Conservation (phyloP, 2,888 invertebrate genomes). For the Aphidoletes aphidimyza region DNA sequence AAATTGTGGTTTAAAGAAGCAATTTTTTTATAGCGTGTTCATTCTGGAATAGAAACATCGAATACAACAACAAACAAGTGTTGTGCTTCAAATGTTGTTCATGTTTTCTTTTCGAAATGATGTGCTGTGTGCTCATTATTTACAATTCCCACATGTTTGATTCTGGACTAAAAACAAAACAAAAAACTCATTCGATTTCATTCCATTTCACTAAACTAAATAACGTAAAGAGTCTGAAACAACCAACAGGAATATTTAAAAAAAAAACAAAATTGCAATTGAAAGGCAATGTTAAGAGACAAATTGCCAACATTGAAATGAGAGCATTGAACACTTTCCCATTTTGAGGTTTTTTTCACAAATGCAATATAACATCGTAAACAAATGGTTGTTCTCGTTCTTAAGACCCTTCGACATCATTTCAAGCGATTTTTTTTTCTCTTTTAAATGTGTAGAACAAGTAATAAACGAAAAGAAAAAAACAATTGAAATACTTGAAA, state of each 20-base stretch:
- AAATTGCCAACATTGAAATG: not conserved
- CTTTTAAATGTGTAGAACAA: not conserved
- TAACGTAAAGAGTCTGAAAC: no score
- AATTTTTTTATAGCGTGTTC: not conserved
- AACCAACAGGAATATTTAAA: no score
- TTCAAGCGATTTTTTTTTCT: not conserved
- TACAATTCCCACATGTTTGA: slow-evolving; percentile 27
- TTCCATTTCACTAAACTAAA: no score
- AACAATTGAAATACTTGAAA: slow-evolving; percentile 6
- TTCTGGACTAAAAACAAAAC: not conserved
- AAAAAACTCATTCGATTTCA: no score
- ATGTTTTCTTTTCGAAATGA: no score
- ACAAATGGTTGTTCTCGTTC: not conserved
- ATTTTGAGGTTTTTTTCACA: no score
- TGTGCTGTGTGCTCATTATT: no score
- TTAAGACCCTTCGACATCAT: not conserved
- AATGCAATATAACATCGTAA: no score
- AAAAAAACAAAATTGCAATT: not conserved
- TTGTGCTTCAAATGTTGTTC: no score
- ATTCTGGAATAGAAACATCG: not conserved
- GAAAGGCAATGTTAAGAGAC: not conserved
- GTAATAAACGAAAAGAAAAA: not conserved
- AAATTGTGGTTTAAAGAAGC: not conserved
- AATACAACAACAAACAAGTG: not conserved
- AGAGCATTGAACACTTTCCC: not conserved